phyloP scores from a whole-genome alignment of 2,888 invertebrate species.

The Rhagophthalmus giganteus region DNA sequence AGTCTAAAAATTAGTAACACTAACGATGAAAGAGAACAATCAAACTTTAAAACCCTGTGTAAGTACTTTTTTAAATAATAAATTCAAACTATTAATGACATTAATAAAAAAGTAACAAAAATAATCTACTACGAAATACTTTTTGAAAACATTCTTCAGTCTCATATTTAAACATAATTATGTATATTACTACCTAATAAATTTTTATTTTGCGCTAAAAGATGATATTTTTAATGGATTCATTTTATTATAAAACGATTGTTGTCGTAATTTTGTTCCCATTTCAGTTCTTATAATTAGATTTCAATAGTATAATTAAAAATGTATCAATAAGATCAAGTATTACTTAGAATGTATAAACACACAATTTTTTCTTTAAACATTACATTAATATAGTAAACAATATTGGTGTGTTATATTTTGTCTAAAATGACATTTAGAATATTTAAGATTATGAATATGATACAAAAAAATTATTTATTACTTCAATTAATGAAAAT shows the following conservation, averaged over 20 bases:
- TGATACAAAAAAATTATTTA: constrained; percentile 20
- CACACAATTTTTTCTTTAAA: constrained; percentile 3
- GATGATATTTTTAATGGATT: constrained; percentile 1
- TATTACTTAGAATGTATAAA: constrained; percentile 5
- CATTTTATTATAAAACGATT: constrained; percentile 5
- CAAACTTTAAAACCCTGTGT: constrained; percentile 16
- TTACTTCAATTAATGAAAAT: constrained; percentile 38
- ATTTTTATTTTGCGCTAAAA: constrained; percentile 2
- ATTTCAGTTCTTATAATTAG: constrained; percentile 14
- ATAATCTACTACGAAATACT: constrained; percentile 7
- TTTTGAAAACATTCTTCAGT: constrained; percentile 11
- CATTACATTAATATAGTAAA: constrained; percentile 13
- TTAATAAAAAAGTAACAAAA: constrained; percentile 2
- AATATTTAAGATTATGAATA: constrained; percentile 20
- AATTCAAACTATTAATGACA: not conserved
- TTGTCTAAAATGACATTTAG: constrained; percentile 20
- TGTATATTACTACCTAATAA: not conserved
- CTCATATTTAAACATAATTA: constrained; percentile 18
- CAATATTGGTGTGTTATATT: constrained; percentile 2
- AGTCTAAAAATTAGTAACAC: constrained; percentile 17
- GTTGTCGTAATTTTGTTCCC: constrained; percentile 15
- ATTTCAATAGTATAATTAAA: constrained; percentile 6
- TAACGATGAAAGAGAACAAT: constrained; percentile 11
- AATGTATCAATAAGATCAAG: constrained; percentile 1
- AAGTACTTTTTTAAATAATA: constrained; percentile 10